Base-by-base conservation (phyloP, 2,797 vertebrate species). In the Prunella strophiata region DNA sequence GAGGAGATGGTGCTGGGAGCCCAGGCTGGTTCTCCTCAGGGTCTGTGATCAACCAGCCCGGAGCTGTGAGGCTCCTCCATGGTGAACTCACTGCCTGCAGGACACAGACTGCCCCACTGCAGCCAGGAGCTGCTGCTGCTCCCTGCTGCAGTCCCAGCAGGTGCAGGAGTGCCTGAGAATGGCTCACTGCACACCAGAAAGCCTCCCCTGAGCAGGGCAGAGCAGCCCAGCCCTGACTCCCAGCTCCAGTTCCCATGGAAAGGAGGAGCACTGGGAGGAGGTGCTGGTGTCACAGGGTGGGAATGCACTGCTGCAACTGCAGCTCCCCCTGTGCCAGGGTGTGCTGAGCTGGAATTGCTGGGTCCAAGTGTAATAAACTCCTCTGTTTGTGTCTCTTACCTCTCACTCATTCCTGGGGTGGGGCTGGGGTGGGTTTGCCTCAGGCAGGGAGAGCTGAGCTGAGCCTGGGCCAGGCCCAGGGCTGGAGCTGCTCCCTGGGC, bases 31-130 rank as follows among this genome's bases (percentile, higher is more conserved):
- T 11, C 83, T 40, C 4, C 5, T 16, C 16, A 7, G 51, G 34
- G 5, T 17, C 62, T 23, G 32, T 5, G 12, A 16, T 1, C 51
- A 25, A 1, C 26, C 38, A 2, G 16, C 47, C 47, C 27, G 0
- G 45, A 8, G 7, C 52, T n/a, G 10, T 3, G 14, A 23, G 2
- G 15, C 6, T 16, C 34, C 52, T 16, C 23, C 17, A 1, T 0
- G 0, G 1, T 2, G 17, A 29, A 18, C 11, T 10, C 40, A 5
- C 0, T 10, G 20, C 0, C 2, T 5, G n/a, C 4, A 6, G 40
- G 22, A 30, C 17, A 7, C 12, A 6, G 0, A 8, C 17, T 25
- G 8, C 15, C 23, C 16, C 3, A 4, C 43, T 14, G 1, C 0
- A 1, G 9, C 48, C 30, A 2, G n/a, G 2, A 25, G 45, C 83